Percentiles rank a stretch among this genome's conserved stretches.
Evolutionary conservation across 2,888 invertebrate genomes (phyloP).

Genomic region (Oligia latruncula): DNA sequence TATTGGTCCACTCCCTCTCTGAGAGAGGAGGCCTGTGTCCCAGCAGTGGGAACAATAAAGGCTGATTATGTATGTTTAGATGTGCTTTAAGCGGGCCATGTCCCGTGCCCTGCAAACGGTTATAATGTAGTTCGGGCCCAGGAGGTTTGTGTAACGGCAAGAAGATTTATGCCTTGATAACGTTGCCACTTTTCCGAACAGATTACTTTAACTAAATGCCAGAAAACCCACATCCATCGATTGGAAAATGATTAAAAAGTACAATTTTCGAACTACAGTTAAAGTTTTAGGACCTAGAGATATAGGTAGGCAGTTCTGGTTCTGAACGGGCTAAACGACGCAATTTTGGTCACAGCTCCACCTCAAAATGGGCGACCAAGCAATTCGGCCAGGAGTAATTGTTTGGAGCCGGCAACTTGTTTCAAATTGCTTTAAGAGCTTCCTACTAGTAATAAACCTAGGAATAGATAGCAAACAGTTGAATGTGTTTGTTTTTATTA

Average conservation of each 20-base stretch:
- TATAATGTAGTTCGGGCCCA: not conserved
- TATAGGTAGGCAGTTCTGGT: slow-evolving; percentile 44
- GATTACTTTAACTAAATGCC: not conserved
- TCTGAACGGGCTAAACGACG: slow-evolving; percentile 69
- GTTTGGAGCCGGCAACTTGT: slow-evolving; percentile 48
- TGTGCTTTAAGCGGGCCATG: not conserved
- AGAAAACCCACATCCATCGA: not conserved
- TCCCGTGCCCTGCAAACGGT: not conserved
- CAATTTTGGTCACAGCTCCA: slow-evolving; percentile 75
- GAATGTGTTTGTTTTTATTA: slow-evolving; percentile 45
- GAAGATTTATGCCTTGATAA: not conserved
- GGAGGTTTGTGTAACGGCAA: too few species aligned
- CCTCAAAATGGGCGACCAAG: slow-evolving; percentile 79
- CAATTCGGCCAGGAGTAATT: slow-evolving; percentile 66
- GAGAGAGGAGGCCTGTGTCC: too few species aligned
- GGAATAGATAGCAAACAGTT: slow-evolving; percentile 35
- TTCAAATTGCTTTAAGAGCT: slow-evolving; percentile 52
- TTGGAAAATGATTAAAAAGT: not conserved
- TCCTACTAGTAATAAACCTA: slow-evolving; percentile 29
- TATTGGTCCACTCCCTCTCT: too few species aligned
- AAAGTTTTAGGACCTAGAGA: slow-evolving; percentile 9
- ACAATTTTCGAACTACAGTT: not conserved
- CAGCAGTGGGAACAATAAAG: too few species aligned
- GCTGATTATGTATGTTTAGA: too few species aligned
- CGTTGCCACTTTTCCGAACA: not conserved